Percentiles rank a stretch among this genome's conserved stretches.
Conservation (phyloP, 2,797 vertebrate genomes). For the Mormyrus proboscirostris region DNA sequence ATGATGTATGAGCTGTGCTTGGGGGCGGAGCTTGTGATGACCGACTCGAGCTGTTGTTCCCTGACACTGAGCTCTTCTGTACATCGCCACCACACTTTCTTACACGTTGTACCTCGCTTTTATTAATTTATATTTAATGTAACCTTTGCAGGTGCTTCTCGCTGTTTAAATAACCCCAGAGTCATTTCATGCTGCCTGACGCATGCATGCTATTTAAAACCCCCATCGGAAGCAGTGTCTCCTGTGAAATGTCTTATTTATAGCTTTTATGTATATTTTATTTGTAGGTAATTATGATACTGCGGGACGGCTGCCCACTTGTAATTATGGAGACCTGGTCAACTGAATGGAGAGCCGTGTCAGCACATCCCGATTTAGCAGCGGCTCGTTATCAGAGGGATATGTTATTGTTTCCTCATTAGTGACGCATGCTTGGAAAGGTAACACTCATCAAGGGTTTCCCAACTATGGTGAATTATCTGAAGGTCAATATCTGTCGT, state of each 20-base stretch:
- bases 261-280: constrained; percentile 34
- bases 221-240: constrained; percentile 30
- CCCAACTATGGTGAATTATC: constrained; percentile 38
- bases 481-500: constrained; percentile 44
- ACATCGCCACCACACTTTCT: neutral
- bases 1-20: neutral
- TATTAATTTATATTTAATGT: neutral
- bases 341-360: constrained; percentile 31
- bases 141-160: constrained; percentile 23
- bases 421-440: constrained; percentile 39
- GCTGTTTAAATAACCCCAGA: constrained; percentile 34
- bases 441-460: constrained; percentile 42
- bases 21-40: neutral
- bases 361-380: constrained; percentile 29
- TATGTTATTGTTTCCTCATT: constrained; percentile 40
- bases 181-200: constrained; percentile 30
- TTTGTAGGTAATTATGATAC: constrained; percentile 38
- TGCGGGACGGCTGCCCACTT: constrained; percentile 26
- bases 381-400: constrained; percentile 37
- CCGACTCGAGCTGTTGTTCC: neutral
- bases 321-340: constrained; percentile 35
- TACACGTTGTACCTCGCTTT: neutral
- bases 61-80: neutral
- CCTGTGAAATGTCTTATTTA: constrained; percentile 42
- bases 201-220: constrained; percentile 27